phyloP scores from a whole-genome alignment of 2,113 vertebrate species.

The Promerops cafer region DNA sequence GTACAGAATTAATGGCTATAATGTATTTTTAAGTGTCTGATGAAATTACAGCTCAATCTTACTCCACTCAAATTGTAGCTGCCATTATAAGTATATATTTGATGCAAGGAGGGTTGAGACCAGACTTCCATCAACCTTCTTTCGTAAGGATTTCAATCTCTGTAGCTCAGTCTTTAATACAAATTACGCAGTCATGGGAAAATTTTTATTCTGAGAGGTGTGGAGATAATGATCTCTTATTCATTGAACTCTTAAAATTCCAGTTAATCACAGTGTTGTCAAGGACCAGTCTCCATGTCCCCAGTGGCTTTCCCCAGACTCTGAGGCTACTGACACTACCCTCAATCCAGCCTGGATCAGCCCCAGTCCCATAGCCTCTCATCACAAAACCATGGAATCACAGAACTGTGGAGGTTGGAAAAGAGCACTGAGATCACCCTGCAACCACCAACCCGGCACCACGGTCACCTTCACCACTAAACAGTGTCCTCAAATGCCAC shows the following conservation, averaged over 20 bases:
- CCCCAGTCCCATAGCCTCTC: not conserved
- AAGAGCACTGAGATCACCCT: not conserved
- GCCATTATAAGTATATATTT: not conserved
- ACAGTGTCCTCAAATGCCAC: not conserved
- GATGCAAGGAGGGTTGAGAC: not conserved
- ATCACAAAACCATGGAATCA: not conserved
- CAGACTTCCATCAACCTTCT: not conserved
- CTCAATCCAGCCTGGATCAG: not conserved
- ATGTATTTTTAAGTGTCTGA: not conserved
- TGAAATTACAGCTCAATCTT: not conserved
- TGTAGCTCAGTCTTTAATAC: not conserved
- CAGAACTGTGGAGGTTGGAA: not conserved
- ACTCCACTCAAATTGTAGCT: not conserved
- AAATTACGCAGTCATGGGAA: not conserved
- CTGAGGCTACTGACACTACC: not conserved
- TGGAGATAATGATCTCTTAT: not conserved
- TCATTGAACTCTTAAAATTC: not conserved
- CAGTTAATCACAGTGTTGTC: not conserved
- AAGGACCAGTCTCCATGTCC: not conserved
- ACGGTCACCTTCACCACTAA: fast-evolving
- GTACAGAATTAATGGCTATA: not conserved
- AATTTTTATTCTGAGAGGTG: not conserved
- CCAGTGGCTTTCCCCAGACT: not conserved
- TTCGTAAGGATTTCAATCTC: not conserved
- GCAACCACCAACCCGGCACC: fast-evolving